Evolutionary conservation across 2,888 invertebrate species (phyloP).

Genomic region (Gryllus longicercus): DNA sequence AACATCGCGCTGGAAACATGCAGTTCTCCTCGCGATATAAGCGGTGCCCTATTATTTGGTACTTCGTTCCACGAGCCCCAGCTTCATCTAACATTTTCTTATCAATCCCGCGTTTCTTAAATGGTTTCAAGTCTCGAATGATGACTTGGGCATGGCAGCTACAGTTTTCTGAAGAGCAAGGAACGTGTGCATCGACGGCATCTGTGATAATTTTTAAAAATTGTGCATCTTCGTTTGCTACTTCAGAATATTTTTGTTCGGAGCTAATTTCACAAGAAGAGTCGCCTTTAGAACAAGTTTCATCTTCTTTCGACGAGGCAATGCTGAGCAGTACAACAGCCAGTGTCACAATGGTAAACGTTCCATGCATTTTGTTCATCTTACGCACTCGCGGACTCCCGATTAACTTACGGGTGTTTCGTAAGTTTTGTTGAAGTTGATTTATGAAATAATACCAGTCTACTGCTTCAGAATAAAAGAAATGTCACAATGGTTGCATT

Average conservation of each 20-base stretch:
- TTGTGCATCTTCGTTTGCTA: not conserved
- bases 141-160: constrained; percentile 64
- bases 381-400: no score
- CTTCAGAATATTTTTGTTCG: not conserved
- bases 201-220: not conserved
- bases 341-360: no score
- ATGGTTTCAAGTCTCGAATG: constrained; percentile 64
- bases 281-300: no score
- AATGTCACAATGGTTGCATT: no score
- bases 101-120: constrained; percentile 63
- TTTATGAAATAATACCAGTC: no score
- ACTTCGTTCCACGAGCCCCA: constrained; percentile 59
- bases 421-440: no score
- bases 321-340: no score
- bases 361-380: no score
- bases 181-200: constrained; percentile 30
- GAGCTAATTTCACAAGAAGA: not conserved
- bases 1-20: constrained; percentile 88
- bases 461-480: no score
- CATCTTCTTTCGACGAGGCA: no score
- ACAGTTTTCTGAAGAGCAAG: constrained; percentile 50
- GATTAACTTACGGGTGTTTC: no score
- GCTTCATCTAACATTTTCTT: constrained; percentile 61
- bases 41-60: constrained; percentile 77
- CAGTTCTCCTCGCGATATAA: constrained; percentile 81